phyloP scores from a whole-genome alignment of 2,113 vertebrate genomes.

The Thomomys bottae region DNA sequence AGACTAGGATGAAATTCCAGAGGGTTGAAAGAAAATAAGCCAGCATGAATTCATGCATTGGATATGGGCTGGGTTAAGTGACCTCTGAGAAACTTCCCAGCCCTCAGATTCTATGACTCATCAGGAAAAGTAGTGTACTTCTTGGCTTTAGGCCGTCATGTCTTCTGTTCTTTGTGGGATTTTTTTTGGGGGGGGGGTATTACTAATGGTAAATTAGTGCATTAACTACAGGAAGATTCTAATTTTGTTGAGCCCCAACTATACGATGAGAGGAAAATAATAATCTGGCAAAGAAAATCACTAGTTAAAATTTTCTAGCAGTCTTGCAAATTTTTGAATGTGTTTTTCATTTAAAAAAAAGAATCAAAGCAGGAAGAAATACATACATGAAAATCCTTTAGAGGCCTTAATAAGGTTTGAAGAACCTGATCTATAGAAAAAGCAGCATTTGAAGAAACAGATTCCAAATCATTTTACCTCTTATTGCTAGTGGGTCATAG shows the following conservation, averaged over 20 bases:
- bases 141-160: slow-evolving; percentile 23
- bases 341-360: too few relatives aligned
- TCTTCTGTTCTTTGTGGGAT: background rate
- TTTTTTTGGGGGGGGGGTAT: background rate
- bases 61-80: background rate
- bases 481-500: background rate
- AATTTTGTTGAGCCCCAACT: background rate
- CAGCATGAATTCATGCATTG: slow-evolving; percentile 43
- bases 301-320: slow-evolving; percentile 41
- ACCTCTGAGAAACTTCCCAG: slow-evolving; percentile 39
- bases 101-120: slow-evolving; percentile 45
- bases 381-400: background rate
- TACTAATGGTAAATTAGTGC: background rate
- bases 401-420: background rate
- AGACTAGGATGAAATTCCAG: slow-evolving; percentile 67
- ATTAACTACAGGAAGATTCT: slow-evolving; percentile 18
- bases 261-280: background rate
- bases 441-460: background rate
- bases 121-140: slow-evolving; percentile 46
- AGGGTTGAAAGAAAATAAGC: slow-evolving; percentile 51
- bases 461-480: background rate
- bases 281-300: background rate
- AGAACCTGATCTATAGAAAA: background rate
- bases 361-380: slow-evolving; percentile 26
- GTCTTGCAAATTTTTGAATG: background rate